These are phyloP conservation scores for crab-eating macaque (Macaca fascicularis) DNA, from an alignment of 2,113 vertebrate species.

Conservation along the genomic window T2T-MFA8v1.1 NC_088381.1:3482501-3483000, in stretches of 20 bases:
- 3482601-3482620: background rate
- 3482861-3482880: background rate
- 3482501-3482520: background rate
- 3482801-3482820: background rate
- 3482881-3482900: background rate
- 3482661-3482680: background rate
- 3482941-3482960: background rate
- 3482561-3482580: rapidly evolving
- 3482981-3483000: background rate
- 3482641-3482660: background rate
- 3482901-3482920: background rate
- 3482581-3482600: background rate
- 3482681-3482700: background rate
- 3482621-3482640: background rate
- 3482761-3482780: background rate
- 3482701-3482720: background rate
- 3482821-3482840: too few relatives aligned
- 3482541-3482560: background rate
- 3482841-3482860: too few relatives aligned
- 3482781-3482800: background rate
- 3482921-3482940: background rate
- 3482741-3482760: background rate
- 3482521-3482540: background rate
- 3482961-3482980: background rate
- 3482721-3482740: background rate